A percentile compares a stretch with the other conserved stretches of the same genome.
phyloP scores from a whole-genome alignment of 2,888 invertebrate species.

The Sinhomidia bicolor region DNA sequence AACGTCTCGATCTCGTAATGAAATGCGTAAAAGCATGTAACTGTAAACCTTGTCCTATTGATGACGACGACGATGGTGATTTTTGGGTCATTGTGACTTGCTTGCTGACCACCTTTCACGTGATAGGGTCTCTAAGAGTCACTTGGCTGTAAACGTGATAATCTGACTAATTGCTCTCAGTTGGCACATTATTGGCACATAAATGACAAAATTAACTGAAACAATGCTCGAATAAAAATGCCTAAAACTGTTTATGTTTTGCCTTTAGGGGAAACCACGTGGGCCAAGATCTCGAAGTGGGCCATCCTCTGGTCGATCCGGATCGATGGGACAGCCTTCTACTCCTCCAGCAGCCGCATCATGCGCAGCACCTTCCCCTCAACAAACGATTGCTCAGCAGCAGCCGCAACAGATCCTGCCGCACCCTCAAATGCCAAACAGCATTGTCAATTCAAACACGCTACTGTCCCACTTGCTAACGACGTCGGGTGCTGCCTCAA shows the following conservation, averaged over 20 bases:
- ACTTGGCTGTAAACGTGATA: too few relatives aligned
- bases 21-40: too few relatives aligned
- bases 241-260: too few relatives aligned
- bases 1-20: too few relatives aligned
- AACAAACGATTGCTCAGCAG: slow-evolving; percentile 77
- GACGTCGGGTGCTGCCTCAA: slow-evolving; percentile 67
- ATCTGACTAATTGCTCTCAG: too few relatives aligned
- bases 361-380: slow-evolving; percentile 36
- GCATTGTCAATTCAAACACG: slow-evolving; percentile 74
- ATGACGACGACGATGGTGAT: too few relatives aligned
- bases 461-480: slow-evolving; percentile 79
- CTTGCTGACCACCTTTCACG: background rate
- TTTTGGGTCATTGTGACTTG: background rate
- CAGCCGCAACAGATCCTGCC: slow-evolving; percentile 80
- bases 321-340: slow-evolving; percentile 46
- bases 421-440: slow-evolving; percentile 78
- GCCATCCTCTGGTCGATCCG: slow-evolving; percentile 50
- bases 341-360: slow-evolving; percentile 49
- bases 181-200: too few relatives aligned
- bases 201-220: too few relatives aligned
- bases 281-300: slow-evolving; percentile 65
- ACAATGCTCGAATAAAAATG: too few relatives aligned
- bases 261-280: slow-evolving; percentile 56
- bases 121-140: too few relatives aligned
- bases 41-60: too few relatives aligned